A percentile compares a stretch with the other conserved stretches of the same genome.
phyloP scores from a whole-genome alignment of 2,888 invertebrate genomes.

The Ectemnius continuus region DNA sequence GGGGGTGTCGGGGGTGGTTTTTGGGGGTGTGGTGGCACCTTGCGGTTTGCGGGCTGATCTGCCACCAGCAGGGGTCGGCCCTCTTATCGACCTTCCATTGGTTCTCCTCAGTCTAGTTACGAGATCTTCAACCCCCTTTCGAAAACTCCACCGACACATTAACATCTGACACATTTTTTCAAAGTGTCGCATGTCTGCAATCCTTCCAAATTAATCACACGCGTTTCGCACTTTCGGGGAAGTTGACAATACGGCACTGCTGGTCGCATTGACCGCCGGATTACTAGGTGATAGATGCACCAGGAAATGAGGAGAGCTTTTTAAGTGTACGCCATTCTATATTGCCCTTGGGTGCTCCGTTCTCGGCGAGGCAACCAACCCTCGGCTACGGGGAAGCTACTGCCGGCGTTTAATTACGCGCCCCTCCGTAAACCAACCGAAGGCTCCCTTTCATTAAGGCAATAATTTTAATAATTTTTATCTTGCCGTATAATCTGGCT shows the following conservation, averaged over 20 bases:
- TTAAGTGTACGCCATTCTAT: conserved; percentile 37
- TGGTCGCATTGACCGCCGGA: neutral
- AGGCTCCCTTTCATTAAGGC: conserved; percentile 77
- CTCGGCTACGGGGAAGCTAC: conserved; percentile 56
- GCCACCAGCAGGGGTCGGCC: conserved; percentile 66
- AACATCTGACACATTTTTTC: conserved; percentile 14
- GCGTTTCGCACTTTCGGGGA: too few species aligned
- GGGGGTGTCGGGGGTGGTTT: conserved; percentile 75
- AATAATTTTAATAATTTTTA: conserved; percentile 79
- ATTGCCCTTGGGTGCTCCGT: conserved; percentile 37
- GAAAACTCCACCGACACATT: conserved; percentile 50
- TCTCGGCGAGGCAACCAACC: conserved; percentile 57
- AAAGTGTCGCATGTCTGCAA: too few species aligned
- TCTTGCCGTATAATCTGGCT: conserved; percentile 77
- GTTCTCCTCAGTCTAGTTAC: conserved; percentile 52
- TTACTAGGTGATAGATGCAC: neutral
- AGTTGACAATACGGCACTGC: too few species aligned
- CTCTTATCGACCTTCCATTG: conserved; percentile 75
- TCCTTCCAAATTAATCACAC: too few species aligned
- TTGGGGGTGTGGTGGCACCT: conserved; percentile 78
- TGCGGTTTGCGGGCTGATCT: conserved; percentile 77
- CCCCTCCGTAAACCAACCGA: conserved; percentile 67
- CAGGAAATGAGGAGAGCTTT: conserved; percentile 42
- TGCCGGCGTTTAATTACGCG: conserved; percentile 76
- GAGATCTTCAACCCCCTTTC: conserved; percentile 16